These are phyloP conservation scores for Pyralis farinalis DNA, from an alignment of 2,888 invertebrate species.

Conservation along the genomic window DNA sequence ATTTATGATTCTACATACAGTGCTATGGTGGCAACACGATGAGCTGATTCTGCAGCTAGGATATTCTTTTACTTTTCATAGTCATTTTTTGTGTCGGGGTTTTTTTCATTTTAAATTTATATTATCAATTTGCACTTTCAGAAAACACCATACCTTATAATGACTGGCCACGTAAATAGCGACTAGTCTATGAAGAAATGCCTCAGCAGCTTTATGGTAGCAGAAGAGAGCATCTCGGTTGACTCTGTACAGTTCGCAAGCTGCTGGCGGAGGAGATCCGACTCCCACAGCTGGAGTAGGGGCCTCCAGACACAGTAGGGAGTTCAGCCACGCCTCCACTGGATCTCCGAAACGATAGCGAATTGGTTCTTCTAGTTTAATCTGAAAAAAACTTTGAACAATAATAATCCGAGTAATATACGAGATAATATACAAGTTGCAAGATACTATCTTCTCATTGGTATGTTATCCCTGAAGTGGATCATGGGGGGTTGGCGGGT, in stretches of 20 bases:
- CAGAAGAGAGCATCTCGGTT: conserved; percentile 96
- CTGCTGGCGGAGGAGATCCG: conserved; percentile 93
- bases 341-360: conserved; percentile 93
- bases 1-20: too few relatives aligned
- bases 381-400: conserved; percentile 73
- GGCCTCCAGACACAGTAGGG: conserved; percentile 94
- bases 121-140: background rate
- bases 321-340: conserved; percentile 95
- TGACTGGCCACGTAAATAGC: conserved; percentile 98
- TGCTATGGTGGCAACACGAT: too few relatives aligned
- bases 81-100: too few relatives aligned
- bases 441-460: too few relatives aligned
- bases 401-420: too few relatives aligned
- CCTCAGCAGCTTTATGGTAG: conserved; percentile 95
- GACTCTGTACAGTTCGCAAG: conserved; percentile 94
- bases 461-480: too few relatives aligned
- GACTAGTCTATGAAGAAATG: conserved; percentile 95
- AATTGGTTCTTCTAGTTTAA: conserved; percentile 96
- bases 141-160: conserved; percentile 87
- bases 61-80: too few relatives aligned
- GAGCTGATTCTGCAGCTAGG: too few relatives aligned
- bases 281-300: conserved; percentile 84
- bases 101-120: too few relatives aligned
- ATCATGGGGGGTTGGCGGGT: too few relatives aligned
- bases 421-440: too few relatives aligned